A percentile compares a stretch with the other conserved stretches of the same genome.
Conservation (phyloP, 2,888 invertebrate species). For the Plutella xylostella region DNA sequence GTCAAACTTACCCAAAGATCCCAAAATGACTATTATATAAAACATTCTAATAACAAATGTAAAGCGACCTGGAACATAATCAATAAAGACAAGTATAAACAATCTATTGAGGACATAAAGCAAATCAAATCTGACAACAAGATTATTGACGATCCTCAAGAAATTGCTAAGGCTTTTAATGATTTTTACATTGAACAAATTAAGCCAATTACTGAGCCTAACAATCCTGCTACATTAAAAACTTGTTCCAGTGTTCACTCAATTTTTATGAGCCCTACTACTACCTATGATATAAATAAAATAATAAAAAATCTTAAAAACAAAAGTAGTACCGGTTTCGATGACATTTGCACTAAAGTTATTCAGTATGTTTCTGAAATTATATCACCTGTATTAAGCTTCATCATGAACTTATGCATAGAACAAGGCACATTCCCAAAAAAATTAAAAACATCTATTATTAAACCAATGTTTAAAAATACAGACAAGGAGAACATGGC, state of each 20-base stretch:
- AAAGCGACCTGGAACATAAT: constrained; percentile 10
- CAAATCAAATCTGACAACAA: not conserved
- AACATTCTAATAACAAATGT: constrained; percentile 4
- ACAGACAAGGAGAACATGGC: not conserved
- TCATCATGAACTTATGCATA: not conserved
- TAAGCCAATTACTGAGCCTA: too few relatives aligned
- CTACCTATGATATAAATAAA: not conserved
- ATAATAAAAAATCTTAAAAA: not conserved
- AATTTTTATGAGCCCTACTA: not conserved
- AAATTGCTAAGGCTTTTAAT: constrained; percentile 10
- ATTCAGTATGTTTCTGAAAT: not conserved
- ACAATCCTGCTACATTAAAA: too few relatives aligned
- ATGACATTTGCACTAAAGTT: not conserved
- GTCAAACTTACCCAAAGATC: constrained; percentile 6
- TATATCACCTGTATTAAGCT: not conserved
- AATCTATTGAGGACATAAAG: not conserved
- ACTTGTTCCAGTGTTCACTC: not conserved
- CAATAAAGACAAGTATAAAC: constrained; percentile 3
- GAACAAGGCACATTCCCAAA: not conserved
- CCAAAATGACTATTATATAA: constrained; percentile 8
- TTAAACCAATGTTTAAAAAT: not conserved
- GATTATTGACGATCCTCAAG: constrained; percentile 3
- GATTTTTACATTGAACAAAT: constrained; percentile 7
- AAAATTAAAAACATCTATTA: not conserved
- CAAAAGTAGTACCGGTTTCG: not conserved